Percentiles rank a stretch among this genome's conserved stretches.
Evolutionary conservation across 2,113 vertebrate genomes (phyloP).

Genomic region (Stegostoma tigrinum): DNA sequence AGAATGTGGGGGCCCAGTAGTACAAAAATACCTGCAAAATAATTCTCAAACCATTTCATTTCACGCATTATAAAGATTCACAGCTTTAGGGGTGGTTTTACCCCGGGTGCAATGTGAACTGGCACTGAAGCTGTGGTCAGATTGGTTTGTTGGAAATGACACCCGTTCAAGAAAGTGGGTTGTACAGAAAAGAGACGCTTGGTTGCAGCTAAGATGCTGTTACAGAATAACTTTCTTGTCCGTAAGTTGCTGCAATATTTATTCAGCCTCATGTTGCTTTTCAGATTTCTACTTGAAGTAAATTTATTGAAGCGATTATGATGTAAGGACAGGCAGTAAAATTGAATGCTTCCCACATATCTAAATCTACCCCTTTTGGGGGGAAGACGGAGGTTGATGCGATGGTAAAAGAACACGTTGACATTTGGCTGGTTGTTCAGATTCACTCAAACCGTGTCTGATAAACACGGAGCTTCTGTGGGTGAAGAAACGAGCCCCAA

Average conservation of each 20-base stretch:
- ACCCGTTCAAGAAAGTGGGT: neutral
- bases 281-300: neutral
- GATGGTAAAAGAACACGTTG: neutral
- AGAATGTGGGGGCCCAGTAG: too few relatives aligned
- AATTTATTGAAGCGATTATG: neutral
- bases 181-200: neutral
- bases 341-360: neutral
- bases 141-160: neutral
- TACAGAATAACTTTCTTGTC: neutral
- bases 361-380: neutral
- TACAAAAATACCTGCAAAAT: neutral
- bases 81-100: neutral
- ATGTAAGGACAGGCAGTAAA: neutral
- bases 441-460: neutral
- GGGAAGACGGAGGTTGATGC: neutral
- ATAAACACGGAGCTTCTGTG: neutral
- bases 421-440: neutral
- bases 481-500: neutral
- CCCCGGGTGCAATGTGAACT: neutral
- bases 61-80: neutral
- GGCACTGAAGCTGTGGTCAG: neutral
- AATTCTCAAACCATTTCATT: neutral
- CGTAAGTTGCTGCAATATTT: neutral
- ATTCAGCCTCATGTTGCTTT: neutral
- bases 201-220: neutral